Evolutionary conservation across 2,797 vertebrate genomes (phyloP).

Genomic region (Toxotes lorentzi): DNA sequence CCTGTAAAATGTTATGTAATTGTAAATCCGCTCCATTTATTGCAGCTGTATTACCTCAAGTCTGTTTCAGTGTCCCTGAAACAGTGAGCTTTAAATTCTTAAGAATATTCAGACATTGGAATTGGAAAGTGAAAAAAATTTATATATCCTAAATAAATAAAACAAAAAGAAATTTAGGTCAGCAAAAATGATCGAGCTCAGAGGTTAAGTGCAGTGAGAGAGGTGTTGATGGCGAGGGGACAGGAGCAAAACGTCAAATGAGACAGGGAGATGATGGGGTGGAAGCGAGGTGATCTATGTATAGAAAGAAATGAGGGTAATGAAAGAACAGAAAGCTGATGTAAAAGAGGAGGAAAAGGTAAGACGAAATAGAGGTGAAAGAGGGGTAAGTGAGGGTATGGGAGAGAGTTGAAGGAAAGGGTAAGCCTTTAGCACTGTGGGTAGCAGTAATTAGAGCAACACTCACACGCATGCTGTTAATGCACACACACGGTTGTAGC

Average conservation of each 20-base stretch:
- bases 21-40: background rate
- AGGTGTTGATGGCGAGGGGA: conserved; percentile 36
- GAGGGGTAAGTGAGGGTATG: conserved; percentile 50
- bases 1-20: background rate
- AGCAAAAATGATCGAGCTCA: too few species aligned
- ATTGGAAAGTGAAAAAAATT: too few species aligned
- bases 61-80: too few species aligned
- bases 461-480: conserved; percentile 59
- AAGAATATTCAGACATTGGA: too few species aligned
- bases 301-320: conserved; percentile 44
- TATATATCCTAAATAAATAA: too few species aligned
- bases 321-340: conserved; percentile 26
- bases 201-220: conserved; percentile 54
- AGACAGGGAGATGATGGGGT: conserved; percentile 40
- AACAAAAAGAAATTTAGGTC: too few species aligned
- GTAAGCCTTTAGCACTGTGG: conserved; percentile 61
- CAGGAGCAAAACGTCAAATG: conserved; percentile 7
- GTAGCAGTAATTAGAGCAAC: conserved; percentile 74
- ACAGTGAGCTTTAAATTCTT: too few species aligned
- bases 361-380: conserved; percentile 44
- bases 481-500: conserved; percentile 56
- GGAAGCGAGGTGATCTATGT: conserved; percentile 32
- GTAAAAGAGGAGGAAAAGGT: conserved; percentile 26
- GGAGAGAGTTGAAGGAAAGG: conserved; percentile 70
- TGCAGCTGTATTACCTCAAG: too few species aligned